Evolutionary conservation across 2,797 vertebrate species (phyloP).

Genomic region (Myotis myotis): DNA sequence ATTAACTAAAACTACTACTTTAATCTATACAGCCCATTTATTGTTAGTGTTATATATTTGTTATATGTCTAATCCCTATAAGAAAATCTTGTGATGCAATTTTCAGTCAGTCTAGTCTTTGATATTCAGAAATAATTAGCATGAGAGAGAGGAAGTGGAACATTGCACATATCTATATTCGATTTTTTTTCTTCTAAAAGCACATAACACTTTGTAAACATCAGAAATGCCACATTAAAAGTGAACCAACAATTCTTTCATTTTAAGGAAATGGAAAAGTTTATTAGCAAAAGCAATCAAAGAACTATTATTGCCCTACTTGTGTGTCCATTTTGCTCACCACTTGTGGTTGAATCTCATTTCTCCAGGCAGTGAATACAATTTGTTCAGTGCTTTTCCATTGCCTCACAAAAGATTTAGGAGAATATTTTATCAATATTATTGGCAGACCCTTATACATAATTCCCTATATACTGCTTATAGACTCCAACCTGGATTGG

Average conservation of each 20-base stretch:
- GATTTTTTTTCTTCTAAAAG: slow-evolving; percentile 10
- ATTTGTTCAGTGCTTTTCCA: slow-evolving; percentile 64
- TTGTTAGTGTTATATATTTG: background rate
- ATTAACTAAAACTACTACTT: background rate
- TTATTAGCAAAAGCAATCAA: slow-evolving; percentile 65
- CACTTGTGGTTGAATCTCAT: slow-evolving; percentile 48
- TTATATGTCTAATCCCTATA: background rate
- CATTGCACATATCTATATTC: background rate
- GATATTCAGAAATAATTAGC: background rate
- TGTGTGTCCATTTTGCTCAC: slow-evolving; percentile 23
- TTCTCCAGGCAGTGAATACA: slow-evolving; percentile 19
- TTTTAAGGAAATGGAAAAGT: slow-evolving; percentile 69
- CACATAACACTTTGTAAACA: background rate
- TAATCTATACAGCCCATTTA: background rate
- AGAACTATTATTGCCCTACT: slow-evolving; percentile 41
- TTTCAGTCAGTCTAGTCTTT: background rate
- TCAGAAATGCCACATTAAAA: slow-evolving; percentile 48
- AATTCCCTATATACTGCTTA: background rate
- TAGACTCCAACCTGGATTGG: background rate
- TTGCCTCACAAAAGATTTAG: slow-evolving; percentile 39
- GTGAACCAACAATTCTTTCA: background rate
- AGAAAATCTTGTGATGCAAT: background rate
- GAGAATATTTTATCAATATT: slow-evolving; percentile 6
- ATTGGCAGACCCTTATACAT: background rate
- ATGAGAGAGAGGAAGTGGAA: background rate